Percentiles rank a stretch among this genome's conserved stretches.
Evolutionary conservation across 2,113 vertebrate species (phyloP).

Genomic region (Odocoileus virginianus): DNA sequence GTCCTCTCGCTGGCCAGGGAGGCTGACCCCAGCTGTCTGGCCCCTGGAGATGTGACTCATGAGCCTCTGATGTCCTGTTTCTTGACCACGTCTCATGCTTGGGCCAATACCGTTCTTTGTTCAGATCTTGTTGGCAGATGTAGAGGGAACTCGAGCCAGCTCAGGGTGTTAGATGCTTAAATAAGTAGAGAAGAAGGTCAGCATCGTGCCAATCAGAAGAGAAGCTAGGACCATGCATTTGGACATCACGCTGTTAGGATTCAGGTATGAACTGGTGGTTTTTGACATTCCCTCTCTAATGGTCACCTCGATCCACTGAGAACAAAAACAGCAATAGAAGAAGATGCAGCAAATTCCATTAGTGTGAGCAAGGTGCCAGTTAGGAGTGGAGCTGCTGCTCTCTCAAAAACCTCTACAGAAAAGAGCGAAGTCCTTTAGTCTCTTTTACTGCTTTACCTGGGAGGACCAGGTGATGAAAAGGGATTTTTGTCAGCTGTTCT

Average conservation of each 20-base stretch:
- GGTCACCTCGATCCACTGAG: neutral
- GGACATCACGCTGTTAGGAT: neutral
- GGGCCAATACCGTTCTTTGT: neutral
- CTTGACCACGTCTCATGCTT: fast-evolving
- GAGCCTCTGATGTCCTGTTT: neutral
- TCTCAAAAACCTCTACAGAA: neutral
- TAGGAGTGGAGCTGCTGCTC: too few relatives aligned
- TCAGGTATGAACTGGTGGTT: neutral
- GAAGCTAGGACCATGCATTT: neutral
- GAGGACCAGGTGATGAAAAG: neutral
- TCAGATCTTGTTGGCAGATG: neutral
- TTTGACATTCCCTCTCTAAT: neutral
- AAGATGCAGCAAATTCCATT: fast-evolving
- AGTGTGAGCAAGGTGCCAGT: neutral
- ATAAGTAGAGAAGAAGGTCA: neutral
- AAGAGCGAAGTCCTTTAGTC: fast-evolving
- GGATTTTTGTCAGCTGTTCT: neutral
- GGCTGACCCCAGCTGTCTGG: neutral
- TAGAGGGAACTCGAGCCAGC: neutral
- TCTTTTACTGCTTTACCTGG: fast-evolving
- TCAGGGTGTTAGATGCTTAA: too few relatives aligned
- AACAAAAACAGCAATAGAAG: neutral
- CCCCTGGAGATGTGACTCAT: neutral
- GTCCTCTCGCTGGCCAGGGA: neutral
- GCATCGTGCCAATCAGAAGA: neutral